Evolutionary conservation across 2,113 vertebrate species (phyloP), one percentile per base, ranked within the genome.

Genomic region (Burhinus oedicnemus): DNA sequence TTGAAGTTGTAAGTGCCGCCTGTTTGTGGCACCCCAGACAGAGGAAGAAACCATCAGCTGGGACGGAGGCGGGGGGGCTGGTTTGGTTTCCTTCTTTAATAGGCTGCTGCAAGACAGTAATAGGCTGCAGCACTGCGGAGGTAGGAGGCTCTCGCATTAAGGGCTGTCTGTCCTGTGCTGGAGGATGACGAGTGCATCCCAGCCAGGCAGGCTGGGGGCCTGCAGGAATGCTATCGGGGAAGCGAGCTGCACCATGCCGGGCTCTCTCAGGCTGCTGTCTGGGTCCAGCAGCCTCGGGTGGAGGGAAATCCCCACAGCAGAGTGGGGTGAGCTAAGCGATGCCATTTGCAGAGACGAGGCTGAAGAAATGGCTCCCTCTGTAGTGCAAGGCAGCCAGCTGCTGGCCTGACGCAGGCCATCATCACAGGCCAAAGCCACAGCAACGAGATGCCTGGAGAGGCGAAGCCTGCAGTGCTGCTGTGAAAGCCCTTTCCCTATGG

Each of bases 71-170:
- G 6, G 49, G 17, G 44, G 51, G 16, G 32, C 32, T 54, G 47
- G 34, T 62, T 93, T 84, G 57, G 36, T 54, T 89, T 95, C 91
- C 86, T 85, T 93, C 88, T 95, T 95, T 91, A 78, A 72, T 21
- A 61, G 57, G 66, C 71, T 85, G 52, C 55, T 91, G 52, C 3
- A n/a, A 87, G 66, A 29, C 65, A 83, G 8, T 22, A 71, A 61
- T 5, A 82, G 51, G 49, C 84, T 95, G 83, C 79, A 54, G 74
- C 36, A 81, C 69, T 58, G 74, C 55, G 49, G 83, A 76, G 70
- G 58, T 14, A 83, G 42, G 44, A 55, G 61, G 21, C 16, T 85
- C 81, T 93, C 3, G 0, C 9, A 1, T 55, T 66, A 57, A 58
- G 36, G 38, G 64, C 30, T 60, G 21, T 10, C 42, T 71, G 74